Conservation (phyloP, 2,888 invertebrate genomes). For the Copidosoma aretas region DNA sequence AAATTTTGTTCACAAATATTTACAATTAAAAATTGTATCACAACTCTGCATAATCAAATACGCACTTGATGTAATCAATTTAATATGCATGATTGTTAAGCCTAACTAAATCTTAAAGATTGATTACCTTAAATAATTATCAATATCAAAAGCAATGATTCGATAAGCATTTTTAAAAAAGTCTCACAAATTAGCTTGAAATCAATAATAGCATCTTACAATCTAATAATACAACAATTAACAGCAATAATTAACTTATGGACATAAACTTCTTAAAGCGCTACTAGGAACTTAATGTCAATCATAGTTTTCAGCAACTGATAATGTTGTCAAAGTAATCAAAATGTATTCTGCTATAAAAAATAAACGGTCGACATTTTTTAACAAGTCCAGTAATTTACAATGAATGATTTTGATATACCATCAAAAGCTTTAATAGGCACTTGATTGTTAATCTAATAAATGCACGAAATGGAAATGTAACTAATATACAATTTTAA, state of each 20-base stretch:
- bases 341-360: not conserved
- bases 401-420: not conserved
- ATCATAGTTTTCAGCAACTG: too few relatives aligned
- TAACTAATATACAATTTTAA: not conserved
- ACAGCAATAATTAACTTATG: not conserved
- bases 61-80: not conserved
- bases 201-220: not conserved
- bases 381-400: not conserved
- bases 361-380: not conserved
- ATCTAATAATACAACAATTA: not conserved
- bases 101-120: not conserved
- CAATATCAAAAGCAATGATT: not conserved
- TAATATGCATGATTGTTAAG: not conserved
- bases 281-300: slow-evolving; percentile 30
- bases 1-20: not conserved
- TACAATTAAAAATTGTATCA: not conserved
- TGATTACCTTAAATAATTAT: not conserved
- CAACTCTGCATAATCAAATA: not conserved
- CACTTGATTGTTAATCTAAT: not conserved
- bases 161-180: not conserved
- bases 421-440: not conserved
- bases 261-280: slow-evolving; percentile 13
- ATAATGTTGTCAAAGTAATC: too few relatives aligned
- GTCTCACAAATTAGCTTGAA: not conserved
- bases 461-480: not conserved